Conservation (phyloP, 2,113 vertebrate species). For the Buteo buteo region DNA sequence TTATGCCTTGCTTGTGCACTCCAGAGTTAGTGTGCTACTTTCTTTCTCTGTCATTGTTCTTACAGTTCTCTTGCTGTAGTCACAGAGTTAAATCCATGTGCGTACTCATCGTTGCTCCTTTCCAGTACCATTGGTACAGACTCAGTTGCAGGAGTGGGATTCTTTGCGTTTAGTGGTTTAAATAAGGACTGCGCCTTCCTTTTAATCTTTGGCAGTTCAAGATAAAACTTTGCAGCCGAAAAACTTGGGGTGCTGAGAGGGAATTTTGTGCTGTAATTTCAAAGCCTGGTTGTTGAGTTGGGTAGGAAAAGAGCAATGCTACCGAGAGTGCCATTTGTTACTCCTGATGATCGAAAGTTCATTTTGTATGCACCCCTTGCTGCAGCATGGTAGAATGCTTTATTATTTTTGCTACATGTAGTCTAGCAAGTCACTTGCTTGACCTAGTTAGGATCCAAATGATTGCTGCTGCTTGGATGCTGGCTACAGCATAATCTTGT, state of each 20-base stretch:
- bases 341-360: neutral
- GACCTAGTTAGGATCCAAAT: neutral
- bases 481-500: neutral
- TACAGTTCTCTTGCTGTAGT: neutral
- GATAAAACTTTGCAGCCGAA: neutral
- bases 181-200: neutral
- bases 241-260: neutral
- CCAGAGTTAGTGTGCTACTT: neutral
- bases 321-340: neutral
- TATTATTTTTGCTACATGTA: neutral
- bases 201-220: neutral
- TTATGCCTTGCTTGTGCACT: neutral
- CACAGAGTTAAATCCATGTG: neutral
- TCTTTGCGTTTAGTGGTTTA: neutral
- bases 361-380: neutral
- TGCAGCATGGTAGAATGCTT: neutral
- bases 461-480: neutral
- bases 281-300: neutral
- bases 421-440: neutral
- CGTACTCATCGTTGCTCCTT: neutral
- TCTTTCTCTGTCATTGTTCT: constrained; percentile 35
- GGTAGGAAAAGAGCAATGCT: neutral
- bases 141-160: neutral
- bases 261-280: neutral
- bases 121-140: neutral